Evolutionary conservation across 2,888 invertebrate genomes (phyloP).

Genomic region (Idaea straminata): DNA sequence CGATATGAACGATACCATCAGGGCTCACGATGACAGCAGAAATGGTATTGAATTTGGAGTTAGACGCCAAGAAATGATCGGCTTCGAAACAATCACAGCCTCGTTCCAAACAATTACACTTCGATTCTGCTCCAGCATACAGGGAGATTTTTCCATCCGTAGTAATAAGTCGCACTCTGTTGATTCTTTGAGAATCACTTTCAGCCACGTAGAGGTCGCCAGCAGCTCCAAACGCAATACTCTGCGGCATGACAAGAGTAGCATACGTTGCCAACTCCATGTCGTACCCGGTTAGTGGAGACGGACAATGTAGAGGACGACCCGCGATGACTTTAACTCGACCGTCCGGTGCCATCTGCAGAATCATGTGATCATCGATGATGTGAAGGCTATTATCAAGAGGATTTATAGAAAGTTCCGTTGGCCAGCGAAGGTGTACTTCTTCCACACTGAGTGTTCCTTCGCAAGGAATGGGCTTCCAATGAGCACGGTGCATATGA

Average conservation of each 20-base stretch:
- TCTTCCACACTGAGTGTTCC: slow-evolving; percentile 95
- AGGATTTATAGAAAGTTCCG: slow-evolving; percentile 95
- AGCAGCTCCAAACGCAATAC: slow-evolving; percentile 94
- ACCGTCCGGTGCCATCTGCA: slow-evolving; percentile 94
- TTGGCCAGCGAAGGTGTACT: slow-evolving; percentile 97
- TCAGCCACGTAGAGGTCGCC: slow-evolving; percentile 97
- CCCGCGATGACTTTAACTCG: slow-evolving; percentile 96
- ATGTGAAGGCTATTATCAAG: slow-evolving; percentile 96
- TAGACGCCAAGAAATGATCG: slow-evolving; percentile 94
- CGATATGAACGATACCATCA: slow-evolving; percentile 96
- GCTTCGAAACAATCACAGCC: slow-evolving; percentile 96
- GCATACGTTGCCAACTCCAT: slow-evolving; percentile 94
- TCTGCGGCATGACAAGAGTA: slow-evolving; percentile 95
- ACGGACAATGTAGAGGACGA: slow-evolving; percentile 94
- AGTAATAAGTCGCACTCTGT: slow-evolving; percentile 93
- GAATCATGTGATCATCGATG: slow-evolving; percentile 97
- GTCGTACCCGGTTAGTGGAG: slow-evolving; percentile 88
- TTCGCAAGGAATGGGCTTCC: slow-evolving; percentile 96
- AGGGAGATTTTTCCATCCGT: slow-evolving; percentile 95
- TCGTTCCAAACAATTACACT: slow-evolving; percentile 94
- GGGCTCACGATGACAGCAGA: slow-evolving; percentile 96
- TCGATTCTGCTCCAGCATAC: slow-evolving; percentile 97
- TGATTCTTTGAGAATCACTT: slow-evolving; percentile 96
- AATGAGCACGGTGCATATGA: slow-evolving; percentile 95
- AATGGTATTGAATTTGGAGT: slow-evolving; percentile 96